A percentile compares a stretch with the other conserved stretches of the same genome.
Evolutionary conservation across 2,113 vertebrate species (phyloP).

Genomic region (Ivindomyrus marchei): DNA sequence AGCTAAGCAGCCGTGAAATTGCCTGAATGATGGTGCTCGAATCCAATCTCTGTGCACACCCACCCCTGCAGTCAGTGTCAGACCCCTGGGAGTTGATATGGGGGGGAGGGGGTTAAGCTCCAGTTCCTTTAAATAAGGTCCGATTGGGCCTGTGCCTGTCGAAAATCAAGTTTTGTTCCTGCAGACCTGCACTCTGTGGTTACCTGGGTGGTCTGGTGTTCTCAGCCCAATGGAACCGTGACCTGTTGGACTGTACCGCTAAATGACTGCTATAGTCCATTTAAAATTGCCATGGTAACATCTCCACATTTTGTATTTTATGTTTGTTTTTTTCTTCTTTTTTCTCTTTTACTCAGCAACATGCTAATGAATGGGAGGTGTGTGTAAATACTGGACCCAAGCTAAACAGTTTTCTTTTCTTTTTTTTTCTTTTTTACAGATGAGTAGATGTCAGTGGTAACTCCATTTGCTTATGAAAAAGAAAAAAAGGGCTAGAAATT

Average conservation of each 20-base stretch:
- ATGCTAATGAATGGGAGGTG: neutral
- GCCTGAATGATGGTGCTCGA: constrained; percentile 90
- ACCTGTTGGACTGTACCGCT: neutral
- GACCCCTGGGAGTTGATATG: constrained; percentile 61
- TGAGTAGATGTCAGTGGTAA: neutral
- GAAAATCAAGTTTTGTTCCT: neutral
- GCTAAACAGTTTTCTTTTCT: neutral
- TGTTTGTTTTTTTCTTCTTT: neutral
- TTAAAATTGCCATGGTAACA: neutral
- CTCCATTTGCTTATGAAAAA: neutral
- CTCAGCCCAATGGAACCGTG: neutral
- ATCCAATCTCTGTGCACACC: constrained; percentile 76
- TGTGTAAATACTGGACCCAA: neutral
- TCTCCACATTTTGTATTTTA: neutral
- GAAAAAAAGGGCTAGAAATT: neutral
- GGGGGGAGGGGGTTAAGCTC: constrained; percentile 42
- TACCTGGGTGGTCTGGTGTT: neutral
- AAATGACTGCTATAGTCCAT: neutral
- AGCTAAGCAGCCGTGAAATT: constrained; percentile 95
- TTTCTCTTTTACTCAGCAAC: neutral
- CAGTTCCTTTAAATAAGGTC: constrained; percentile 35
- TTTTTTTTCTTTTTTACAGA: neutral
- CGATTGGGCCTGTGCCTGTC: neutral
- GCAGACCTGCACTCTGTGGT: neutral
- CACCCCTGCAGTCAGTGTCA: constrained; percentile 43